Evolutionary conservation across 2,113 vertebrate species (phyloP), one percentile per base, ranked within the genome.

Genomic region (Copsychus sechellarum): DNA sequence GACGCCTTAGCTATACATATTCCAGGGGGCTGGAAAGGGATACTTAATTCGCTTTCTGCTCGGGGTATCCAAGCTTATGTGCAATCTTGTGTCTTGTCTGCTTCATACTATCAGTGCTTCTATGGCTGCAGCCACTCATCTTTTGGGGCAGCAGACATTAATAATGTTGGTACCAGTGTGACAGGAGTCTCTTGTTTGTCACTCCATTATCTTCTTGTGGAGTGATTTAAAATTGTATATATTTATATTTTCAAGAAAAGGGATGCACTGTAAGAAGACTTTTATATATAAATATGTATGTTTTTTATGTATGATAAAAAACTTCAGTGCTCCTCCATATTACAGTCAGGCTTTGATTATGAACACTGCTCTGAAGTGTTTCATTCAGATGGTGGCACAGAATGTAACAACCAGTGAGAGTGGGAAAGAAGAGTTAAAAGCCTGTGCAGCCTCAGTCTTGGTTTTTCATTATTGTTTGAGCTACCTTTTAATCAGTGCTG

Each of bases 81-180:
- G 40, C 36, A 57, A 0, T 82, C 14, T 71, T 77, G 8, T 7
- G 3, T 81, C 22, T 1, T 7, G 3, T 81, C 22, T 1, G 1
- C 87, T 64, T 50, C 43, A 33, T 71, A 8, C 14, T 26, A 2
- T 40, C 9, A 19, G 8, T 84, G 36, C 34, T 81, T 64, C 62
- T 69, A 20, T 60, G 62, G 40, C 50, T 80, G 33, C 16, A 71
- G 48, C 12, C 51, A 8, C 47, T 60, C 11, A 8, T 60, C 33
- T 34, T 74, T 69, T 28, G 47, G 20, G 26, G 21, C 40, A 77
- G 34, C 9, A 11, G 25, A 9, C 15, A 4, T 33, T 66, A 15
- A 11, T 76, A 54, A 33, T 14, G 3, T n/a, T 43, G 40, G 21
- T 76, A 22, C 29, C 10, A 16, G 26, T 48, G 38, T 64, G 42